A percentile compares a stretch with the other conserved stretches of the same genome.
phyloP scores from a whole-genome alignment of 2,888 invertebrate genomes.

The Melanostoma scalare region DNA sequence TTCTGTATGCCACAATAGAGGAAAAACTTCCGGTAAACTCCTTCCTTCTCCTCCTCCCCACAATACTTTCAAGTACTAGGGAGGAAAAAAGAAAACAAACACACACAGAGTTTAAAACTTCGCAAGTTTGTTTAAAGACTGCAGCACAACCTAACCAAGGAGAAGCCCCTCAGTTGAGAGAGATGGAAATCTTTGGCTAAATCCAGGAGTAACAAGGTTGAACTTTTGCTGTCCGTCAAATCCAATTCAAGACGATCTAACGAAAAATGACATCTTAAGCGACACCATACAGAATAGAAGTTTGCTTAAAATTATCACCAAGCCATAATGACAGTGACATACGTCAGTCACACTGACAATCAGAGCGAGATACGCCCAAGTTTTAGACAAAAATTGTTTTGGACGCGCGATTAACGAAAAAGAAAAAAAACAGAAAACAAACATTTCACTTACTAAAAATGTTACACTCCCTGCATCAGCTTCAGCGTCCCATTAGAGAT shows the following conservation, averaged over 20 bases:
- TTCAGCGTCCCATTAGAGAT: not conserved
- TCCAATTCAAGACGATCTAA: slow-evolving; percentile 7
- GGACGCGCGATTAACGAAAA: slow-evolving; percentile 25
- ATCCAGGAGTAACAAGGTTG: slow-evolving; percentile 29
- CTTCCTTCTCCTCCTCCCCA: not conserved
- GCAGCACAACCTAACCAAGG: not conserved
- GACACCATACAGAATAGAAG: slow-evolving; percentile 31
- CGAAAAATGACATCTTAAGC: slow-evolving; percentile 21
- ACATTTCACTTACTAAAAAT: not conserved
- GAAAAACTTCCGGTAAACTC: slow-evolving; percentile 42
- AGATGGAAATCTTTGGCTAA: slow-evolving; percentile 13
- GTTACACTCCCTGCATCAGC: not conserved
- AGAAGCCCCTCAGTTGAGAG: not conserved
- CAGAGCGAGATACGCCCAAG: not conserved
- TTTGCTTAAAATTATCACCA: slow-evolving; percentile 24
- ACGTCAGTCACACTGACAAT: not conserved
- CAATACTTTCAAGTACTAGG: slow-evolving; percentile 25
- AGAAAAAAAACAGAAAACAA: not conserved
- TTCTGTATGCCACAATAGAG: slow-evolving; percentile 21
- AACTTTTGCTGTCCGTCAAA: slow-evolving; percentile 8
- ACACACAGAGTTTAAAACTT: slow-evolving; percentile 39
- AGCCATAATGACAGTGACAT: slow-evolving; percentile 26
- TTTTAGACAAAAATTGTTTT: slow-evolving; percentile 34
- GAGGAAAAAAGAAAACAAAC: slow-evolving; percentile 27
- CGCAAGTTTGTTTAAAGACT: slow-evolving; percentile 40